phyloP scores from a whole-genome alignment of 2,113 vertebrate species.

The Oryzias celebensis region DNA sequence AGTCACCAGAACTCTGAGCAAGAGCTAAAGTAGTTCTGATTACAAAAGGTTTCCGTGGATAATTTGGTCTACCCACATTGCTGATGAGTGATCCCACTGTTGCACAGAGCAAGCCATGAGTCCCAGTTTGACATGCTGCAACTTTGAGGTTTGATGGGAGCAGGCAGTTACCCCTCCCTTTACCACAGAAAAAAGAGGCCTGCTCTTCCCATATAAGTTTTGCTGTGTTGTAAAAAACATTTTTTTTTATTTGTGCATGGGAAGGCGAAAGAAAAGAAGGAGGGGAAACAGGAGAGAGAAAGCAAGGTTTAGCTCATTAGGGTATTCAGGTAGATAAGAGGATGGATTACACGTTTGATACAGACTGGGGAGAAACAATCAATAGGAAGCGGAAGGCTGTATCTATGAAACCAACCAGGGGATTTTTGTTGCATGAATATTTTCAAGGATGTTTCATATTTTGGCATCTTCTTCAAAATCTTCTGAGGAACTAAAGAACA shows the following conservation, averaged over 20 bases:
- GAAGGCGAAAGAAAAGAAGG: slow-evolving; percentile 40
- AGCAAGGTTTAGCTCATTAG: slow-evolving; percentile 19
- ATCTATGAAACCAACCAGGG: slow-evolving; percentile 9
- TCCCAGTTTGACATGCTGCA: slow-evolving; percentile 57
- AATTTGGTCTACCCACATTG: slow-evolving; percentile 47
- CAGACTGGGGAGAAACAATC: slow-evolving; percentile 20
- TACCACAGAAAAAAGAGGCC: slow-evolving; percentile 67
- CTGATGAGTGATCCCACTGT: slow-evolving; percentile 56
- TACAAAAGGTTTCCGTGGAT: slow-evolving; percentile 55
- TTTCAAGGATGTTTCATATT: slow-evolving; percentile 10
- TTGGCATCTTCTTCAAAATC: slow-evolving; percentile 9
- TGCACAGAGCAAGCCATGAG: slow-evolving; percentile 39
- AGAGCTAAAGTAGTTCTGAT: slow-evolving; percentile 49
- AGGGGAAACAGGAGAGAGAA: slow-evolving; percentile 48
- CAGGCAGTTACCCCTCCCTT: slow-evolving; percentile 62
- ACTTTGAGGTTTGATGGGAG: slow-evolving; percentile 75
- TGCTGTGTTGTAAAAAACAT: slow-evolving; percentile 72
- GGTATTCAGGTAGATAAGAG: slow-evolving; percentile 25
- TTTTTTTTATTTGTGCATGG: slow-evolving; percentile 36
- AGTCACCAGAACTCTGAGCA: slow-evolving; percentile 53
- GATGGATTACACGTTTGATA: slow-evolving; percentile 39
- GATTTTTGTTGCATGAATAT: slow-evolving; percentile 30
- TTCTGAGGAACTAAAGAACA: slow-evolving; percentile 18
- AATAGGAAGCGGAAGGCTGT: slow-evolving; percentile 3
- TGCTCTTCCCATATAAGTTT: slow-evolving; percentile 63